Base-by-base conservation (phyloP, 2,888 invertebrate species). In the Athripsodes cinereus region DNA sequence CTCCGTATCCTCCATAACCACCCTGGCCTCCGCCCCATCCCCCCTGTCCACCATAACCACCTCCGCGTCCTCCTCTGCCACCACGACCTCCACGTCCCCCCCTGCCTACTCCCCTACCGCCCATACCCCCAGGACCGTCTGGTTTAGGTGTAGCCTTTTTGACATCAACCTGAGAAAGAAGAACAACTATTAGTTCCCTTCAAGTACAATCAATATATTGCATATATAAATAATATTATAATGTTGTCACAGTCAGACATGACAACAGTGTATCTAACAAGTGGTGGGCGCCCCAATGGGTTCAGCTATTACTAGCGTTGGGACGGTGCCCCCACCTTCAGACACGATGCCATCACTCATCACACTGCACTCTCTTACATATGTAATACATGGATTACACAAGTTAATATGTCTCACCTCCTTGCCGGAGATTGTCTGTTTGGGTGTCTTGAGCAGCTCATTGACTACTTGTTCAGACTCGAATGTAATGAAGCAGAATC, bases 401-500 rank as follows among this genome's bases (percentile, higher is more conserved):
- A 3, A 40, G 21, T 2, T 19, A 47, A 19, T 20, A 47, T 48
- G 16, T 72, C 78, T 70, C 69, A 90, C 91, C 83, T 96, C 95
- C 78, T 95, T 93, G 66, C 92, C 94, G 66, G 89, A 91, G 67
- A 96, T 94, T 54, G 87, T 90, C 74, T 95, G 95, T 75, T 95
- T 96, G 13, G 94, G 91, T 54, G 90, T 91, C 74, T 93, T 95
- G 62, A 94, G 79, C 54, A 95, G 81, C 72, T 94, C 93, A 69
- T 92, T 92, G 26, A 95, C 95, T 55, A 94, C 90, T 74, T 92
- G 91, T 74, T 96, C 96, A 26, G 92, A 92, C 72, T 97, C 96
- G 70, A 96, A 97, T 65, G 96, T 96, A 72, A 97, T 94, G 75
- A 97, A 97, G 73, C 96, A 96, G 82, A 97, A 97, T 62, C 92